phyloP scores from a whole-genome alignment of 2,113 vertebrate genomes.

The Connochaetes taurinus region DNA sequence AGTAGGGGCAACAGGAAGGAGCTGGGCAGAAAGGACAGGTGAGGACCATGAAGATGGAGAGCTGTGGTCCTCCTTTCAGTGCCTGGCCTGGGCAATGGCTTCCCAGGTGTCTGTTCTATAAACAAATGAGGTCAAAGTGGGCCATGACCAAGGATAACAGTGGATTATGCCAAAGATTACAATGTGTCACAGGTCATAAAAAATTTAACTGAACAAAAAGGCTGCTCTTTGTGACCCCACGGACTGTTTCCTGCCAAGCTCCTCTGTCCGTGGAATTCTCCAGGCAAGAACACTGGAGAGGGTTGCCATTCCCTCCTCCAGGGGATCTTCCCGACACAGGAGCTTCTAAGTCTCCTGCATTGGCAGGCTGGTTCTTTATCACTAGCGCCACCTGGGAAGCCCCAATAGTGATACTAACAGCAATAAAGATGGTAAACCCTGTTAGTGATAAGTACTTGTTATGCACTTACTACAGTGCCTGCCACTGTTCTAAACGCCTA shows the following conservation, averaged over 20 bases:
- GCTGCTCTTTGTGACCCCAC: not conserved
- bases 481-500: not conserved
- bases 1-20: not conserved
- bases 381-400: not conserved
- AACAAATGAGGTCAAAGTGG: not conserved
- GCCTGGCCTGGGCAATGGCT: not conserved
- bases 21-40: not conserved
- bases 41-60: not conserved
- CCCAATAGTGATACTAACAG: not conserved
- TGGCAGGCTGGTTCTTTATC: not conserved
- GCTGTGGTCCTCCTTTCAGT: not conserved
- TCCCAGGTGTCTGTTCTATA: not conserved
- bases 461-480: not conserved
- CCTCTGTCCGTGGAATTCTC: not conserved
- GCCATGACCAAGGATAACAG: not conserved
- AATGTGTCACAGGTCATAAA: not conserved
- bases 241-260: not conserved
- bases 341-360: not conserved
- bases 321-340: not conserved
- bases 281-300: not conserved
- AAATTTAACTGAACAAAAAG: not conserved
- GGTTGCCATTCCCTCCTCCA: not conserved
- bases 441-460: not conserved
- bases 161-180: not conserved
- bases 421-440: not conserved